Base-by-base conservation (phyloP, 2,888 invertebrate genomes). In the Gastrophysa polygoni region DNA sequence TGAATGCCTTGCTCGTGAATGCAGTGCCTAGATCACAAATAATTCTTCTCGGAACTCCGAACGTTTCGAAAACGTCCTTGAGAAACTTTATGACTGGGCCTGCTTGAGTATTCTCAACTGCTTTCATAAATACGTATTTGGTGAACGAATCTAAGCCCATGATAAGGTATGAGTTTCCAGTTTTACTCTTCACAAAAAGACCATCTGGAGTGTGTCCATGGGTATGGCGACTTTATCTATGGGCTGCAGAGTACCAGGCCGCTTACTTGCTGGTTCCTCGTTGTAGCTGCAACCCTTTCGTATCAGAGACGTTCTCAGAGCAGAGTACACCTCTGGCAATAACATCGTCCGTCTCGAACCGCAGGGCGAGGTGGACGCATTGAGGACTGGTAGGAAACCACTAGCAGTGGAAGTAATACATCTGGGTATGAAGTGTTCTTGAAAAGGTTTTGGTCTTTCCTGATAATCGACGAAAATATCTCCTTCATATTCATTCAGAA, bases 131-230 rank as follows among this genome's bases (percentile, higher is more conserved):
- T 2, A 73, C 67, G 63, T 74, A 78, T 62, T 76, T 77, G 7
- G 74, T 76, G 60, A 75, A 76, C 1, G 69, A 70, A 57, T 75
- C 76, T 7, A 76, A 72, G 0, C 56, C 44, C 0, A 76, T 74
- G 6, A 75, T 57, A 10, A 76, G 51, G 50, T 75, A 73, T 34
- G 43, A 5, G 24, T 48, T 48, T 21, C 24, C 48, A 3, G n/a
- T 24, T 24, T 7, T 3, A 24, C 51, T 51, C 34, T 48, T 55
- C 6, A 59, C 50, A 16, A 63, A 63, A 11, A 60, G 63, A 32
- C 63, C 63, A 63, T 34, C 17, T 66, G 66, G 8, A 63, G 28
- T 8, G 66, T 63, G 18, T 65, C 34, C 18, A 65, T 50, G 2
- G 61, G 65, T 28, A 28, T n/a, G 3, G 55, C 16, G 1, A 50